Percentiles rank a stretch among this genome's conserved stretches.
Conservation (phyloP, 2,888 invertebrate genomes). For the Lycophotia porphyrea region DNA sequence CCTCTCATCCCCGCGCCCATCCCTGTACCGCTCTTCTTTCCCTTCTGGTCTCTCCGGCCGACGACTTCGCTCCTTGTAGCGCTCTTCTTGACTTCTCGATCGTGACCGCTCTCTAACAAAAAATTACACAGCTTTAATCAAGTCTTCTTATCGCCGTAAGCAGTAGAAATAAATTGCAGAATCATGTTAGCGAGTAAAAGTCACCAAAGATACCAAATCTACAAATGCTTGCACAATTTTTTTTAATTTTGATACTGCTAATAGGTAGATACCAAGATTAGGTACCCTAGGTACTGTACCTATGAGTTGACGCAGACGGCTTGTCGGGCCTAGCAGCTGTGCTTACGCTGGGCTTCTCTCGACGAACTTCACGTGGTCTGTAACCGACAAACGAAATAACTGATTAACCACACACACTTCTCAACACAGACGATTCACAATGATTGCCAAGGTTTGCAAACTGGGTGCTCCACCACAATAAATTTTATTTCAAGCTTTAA, state of each 20-base stretch:
- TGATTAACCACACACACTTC: constrained; percentile 29
- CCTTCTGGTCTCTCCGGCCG: constrained; percentile 64
- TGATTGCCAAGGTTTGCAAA: constrained; percentile 43
- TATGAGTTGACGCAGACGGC: constrained; percentile 62
- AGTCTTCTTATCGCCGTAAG: not conserved
- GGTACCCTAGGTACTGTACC: constrained; percentile 41
- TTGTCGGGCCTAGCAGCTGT: constrained; percentile 73
- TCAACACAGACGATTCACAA: constrained; percentile 40
- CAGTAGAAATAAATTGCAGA: not conserved
- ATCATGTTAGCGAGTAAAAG: not conserved
- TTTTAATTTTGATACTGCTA: not conserved
- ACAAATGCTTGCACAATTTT: not conserved
- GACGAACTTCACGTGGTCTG: constrained; percentile 81
- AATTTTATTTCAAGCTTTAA: constrained; percentile 57
- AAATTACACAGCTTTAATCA: not conserved
- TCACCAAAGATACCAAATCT: not conserved
- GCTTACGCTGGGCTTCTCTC: constrained; percentile 75
- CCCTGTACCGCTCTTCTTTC: constrained; percentile 69
- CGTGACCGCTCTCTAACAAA: constrained; percentile 71
- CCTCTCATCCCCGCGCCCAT: constrained; percentile 57
- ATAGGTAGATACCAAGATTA: not conserved
- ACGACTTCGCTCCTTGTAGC: constrained; percentile 74
- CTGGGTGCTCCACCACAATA: constrained; percentile 51
- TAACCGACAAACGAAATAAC: constrained; percentile 69
- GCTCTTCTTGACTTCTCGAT: constrained; percentile 77